phyloP scores from a whole-genome alignment of 2,888 invertebrate species.

The Standfussiana lucernea region DNA sequence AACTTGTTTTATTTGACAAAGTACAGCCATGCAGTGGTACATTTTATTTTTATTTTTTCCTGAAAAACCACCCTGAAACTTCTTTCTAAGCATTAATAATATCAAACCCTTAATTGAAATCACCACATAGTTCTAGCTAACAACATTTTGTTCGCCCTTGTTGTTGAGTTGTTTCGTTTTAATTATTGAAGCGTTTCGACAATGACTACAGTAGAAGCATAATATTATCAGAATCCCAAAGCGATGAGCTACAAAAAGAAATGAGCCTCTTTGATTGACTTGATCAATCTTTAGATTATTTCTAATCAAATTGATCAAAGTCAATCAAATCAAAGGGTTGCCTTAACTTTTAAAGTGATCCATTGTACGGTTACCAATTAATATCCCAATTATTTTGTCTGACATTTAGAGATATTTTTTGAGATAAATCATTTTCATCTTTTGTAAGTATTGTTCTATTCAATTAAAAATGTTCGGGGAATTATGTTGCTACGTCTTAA shows the following conservation, averaged over 20 bases:
- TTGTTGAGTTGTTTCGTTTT: background rate
- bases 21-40: no score
- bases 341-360: conserved; percentile 18
- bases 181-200: background rate
- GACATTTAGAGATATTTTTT: conserved; percentile 22
- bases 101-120: background rate
- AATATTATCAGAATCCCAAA: conserved; percentile 4
- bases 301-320: conserved; percentile 39
- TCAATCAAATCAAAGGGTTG: conserved; percentile 29
- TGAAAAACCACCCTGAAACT: no score
- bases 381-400: conserved; percentile 33
- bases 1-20: no score
- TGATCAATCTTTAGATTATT: conserved; percentile 24
- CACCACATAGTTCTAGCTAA: background rate
- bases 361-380: conserved; percentile 45
- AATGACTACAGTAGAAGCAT: background rate
- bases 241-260: conserved; percentile 1
- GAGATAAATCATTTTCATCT: conserved; percentile 4
- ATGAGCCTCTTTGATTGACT: background rate
- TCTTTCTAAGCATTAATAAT: background rate
- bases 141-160: background rate
- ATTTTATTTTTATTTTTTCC: no score
- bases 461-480: background rate
- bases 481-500: background rate
- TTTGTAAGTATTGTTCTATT: conserved; percentile 4